Conservation (phyloP, 2,888 invertebrate genomes). For the Phengaris alcon region DNA sequence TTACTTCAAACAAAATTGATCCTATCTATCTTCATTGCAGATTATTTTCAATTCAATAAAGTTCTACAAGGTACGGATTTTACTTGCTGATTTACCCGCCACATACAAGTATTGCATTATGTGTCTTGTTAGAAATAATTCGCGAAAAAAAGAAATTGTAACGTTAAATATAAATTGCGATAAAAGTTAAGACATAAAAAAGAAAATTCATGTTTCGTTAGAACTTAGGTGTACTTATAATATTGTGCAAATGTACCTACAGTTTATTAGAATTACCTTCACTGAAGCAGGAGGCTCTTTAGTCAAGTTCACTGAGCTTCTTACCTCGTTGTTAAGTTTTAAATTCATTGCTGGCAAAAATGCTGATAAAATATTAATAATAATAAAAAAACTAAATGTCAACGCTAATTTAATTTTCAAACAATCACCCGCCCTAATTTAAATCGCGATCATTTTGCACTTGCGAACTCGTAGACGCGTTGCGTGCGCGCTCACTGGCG, state of each 20-base stretch:
- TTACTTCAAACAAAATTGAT: too few relatives aligned
- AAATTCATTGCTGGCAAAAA: slow-evolving; percentile 61
- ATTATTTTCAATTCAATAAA: too few relatives aligned
- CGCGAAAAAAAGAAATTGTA: background rate
- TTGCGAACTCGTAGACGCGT: slow-evolving; percentile 22
- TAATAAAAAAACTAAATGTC: slow-evolving; percentile 29
- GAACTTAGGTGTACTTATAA: slow-evolving; percentile 24
- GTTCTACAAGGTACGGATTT: too few relatives aligned
- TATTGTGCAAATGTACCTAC: slow-evolving; percentile 30
- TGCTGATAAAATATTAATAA: slow-evolving; percentile 37
- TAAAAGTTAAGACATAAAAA: slow-evolving; percentile 21
- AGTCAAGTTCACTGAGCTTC: slow-evolving; percentile 51
- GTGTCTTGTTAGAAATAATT: background rate
- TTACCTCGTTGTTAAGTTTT: slow-evolving; percentile 66
- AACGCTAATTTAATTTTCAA: slow-evolving; percentile 13
- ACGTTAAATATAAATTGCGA: background rate
- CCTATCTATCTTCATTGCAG: too few relatives aligned
- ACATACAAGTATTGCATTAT: background rate
- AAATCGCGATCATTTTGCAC: slow-evolving; percentile 31
- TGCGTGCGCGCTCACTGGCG: slow-evolving; percentile 58
- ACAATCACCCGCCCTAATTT: slow-evolving; percentile 16
- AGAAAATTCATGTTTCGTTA: slow-evolving; percentile 12
- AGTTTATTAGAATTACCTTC: slow-evolving; percentile 52
- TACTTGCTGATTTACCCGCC: too few relatives aligned
- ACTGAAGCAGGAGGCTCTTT: slow-evolving; percentile 55